phyloP scores from a whole-genome alignment of 2,113 vertebrate genomes.

The Felis chaus region DNA sequence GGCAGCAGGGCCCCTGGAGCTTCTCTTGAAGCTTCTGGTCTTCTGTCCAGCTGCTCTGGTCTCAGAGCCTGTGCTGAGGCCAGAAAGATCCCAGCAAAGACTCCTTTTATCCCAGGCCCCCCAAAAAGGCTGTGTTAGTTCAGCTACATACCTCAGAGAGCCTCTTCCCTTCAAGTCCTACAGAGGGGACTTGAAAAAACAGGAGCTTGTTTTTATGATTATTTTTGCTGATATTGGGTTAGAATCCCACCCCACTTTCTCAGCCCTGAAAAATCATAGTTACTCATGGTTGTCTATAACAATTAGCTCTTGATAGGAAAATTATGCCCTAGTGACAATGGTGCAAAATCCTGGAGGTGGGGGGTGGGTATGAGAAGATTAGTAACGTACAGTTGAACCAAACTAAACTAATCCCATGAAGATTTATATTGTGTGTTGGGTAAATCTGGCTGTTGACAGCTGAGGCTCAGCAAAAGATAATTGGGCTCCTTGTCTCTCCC shows the following conservation, averaged over 20 bases:
- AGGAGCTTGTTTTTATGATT: constrained; percentile 17
- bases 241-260: constrained; percentile 65
- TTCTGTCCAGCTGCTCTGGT: not conserved
- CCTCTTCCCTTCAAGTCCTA: not conserved
- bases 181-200: not conserved
- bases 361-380: constrained; percentile 74
- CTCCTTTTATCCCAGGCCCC: not conserved
- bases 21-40: not conserved
- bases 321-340: constrained; percentile 73
- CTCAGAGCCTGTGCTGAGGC: not conserved
- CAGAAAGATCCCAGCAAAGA: not conserved
- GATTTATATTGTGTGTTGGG: constrained; percentile 25
- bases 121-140: not conserved
- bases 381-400: constrained; percentile 50
- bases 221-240: constrained; percentile 62
- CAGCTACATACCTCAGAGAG: not conserved
- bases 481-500: not conserved
- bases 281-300: constrained; percentile 65
- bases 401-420: constrained; percentile 59
- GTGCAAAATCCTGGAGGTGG: constrained; percentile 57
- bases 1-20: not conserved
- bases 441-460: constrained; percentile 38
- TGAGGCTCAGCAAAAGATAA: not conserved
- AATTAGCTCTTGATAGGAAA: constrained; percentile 78
- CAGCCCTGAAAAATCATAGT: constrained; percentile 64